phyloP scores from a whole-genome alignment of 1,140 invertebrate genomes.

The Drosophila obscura region DNA sequence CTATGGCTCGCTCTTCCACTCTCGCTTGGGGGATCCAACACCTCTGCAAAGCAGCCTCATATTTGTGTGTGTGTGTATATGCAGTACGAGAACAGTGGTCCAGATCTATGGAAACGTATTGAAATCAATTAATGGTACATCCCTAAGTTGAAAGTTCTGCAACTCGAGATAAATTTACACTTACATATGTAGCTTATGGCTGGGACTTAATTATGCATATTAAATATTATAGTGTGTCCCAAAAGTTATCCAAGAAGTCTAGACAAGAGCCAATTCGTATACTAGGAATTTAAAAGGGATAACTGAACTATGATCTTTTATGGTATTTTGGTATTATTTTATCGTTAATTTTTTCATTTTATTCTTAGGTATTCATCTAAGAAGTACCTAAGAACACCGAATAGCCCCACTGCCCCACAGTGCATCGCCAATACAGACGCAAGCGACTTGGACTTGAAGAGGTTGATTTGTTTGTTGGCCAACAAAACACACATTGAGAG shows the following conservation, averaged over 20 bases:
- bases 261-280: too few species aligned
- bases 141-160: too few species aligned
- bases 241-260: too few species aligned
- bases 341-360: too few species aligned
- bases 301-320: not conserved
- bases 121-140: conserved; percentile 19
- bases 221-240: too few species aligned
- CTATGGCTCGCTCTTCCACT: conserved; percentile 19
- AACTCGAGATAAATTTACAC: not conserved
- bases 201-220: too few species aligned
- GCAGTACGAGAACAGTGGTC: conserved; percentile 44
- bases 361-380: too few species aligned
- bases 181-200: not conserved
- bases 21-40: conserved; percentile 50
- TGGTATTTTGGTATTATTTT: too few species aligned
- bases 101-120: not conserved
- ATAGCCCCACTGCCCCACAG: too few species aligned
- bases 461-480: conserved; percentile 61
- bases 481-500: conserved; percentile 25
- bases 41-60: conserved; percentile 43
- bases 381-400: conserved; percentile 1
- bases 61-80: conserved; percentile 24
- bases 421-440: conserved; percentile 1
- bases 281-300: too few species aligned
- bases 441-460: conserved; percentile 30